Conservation (phyloP, 2,113 vertebrate species). For the Brachyistius frenatus region DNA sequence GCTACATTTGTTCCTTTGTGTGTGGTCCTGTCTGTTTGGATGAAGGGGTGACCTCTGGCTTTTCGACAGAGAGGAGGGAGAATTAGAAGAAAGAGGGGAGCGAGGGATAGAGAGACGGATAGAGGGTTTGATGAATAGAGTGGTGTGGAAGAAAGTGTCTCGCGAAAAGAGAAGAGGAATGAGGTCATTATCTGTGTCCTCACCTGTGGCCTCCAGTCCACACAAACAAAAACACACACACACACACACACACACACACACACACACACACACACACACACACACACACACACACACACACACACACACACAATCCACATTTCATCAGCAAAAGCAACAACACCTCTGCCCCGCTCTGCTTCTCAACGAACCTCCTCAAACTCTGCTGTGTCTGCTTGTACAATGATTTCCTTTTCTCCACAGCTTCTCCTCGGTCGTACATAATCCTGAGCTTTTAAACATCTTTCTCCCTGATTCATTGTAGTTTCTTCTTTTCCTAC, state of each 20-base stretch:
- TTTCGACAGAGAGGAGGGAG: constrained; percentile 58
- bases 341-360: constrained; percentile 25
- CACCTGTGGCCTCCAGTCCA: constrained; percentile 77
- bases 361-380: constrained; percentile 32
- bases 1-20: constrained; percentile 21
- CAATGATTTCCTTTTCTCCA: constrained; percentile 14
- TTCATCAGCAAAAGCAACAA: constrained; percentile 55
- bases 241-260: constrained; percentile 36
- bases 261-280: constrained; percentile 18
- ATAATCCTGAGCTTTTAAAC: constrained; percentile 25
- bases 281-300: constrained; percentile 16
- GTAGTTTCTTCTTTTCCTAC: constrained; percentile 1
- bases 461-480: constrained; percentile 8
- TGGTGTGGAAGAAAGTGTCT: constrained; percentile 71
- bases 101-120: constrained; percentile 55
- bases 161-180: constrained; percentile 78
- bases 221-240: constrained; percentile 37
- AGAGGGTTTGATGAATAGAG: constrained; percentile 79
- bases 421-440: constrained; percentile 7
- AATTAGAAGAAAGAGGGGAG: constrained; percentile 53
- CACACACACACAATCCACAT: constrained; percentile 55
- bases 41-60: constrained; percentile 78
- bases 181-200: constrained; percentile 82
- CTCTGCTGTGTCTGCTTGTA: background rate
- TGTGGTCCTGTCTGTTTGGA: constrained; percentile 61